Conservation (phyloP, 2,888 invertebrate genomes). For the Drosophila engyochracea region DNA sequence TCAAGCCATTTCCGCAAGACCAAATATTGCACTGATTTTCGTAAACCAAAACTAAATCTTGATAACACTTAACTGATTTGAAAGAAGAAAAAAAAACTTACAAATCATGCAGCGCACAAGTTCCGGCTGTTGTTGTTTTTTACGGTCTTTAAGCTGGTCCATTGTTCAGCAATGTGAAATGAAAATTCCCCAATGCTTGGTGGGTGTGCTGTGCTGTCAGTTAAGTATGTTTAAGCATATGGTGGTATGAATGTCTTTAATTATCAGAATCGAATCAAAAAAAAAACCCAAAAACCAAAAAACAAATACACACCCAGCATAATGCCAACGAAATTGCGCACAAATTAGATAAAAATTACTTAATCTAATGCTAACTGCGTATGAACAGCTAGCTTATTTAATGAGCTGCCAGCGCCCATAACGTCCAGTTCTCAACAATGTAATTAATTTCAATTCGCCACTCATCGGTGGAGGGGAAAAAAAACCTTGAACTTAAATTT, state of each 20-base stretch:
- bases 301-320: conserved; percentile 45
- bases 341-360: conserved; percentile 63
- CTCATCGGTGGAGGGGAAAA: conserved; percentile 33
- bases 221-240: conserved; percentile 33
- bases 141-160: conserved; percentile 50
- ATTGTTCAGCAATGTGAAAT: conserved; percentile 65
- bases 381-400: conserved; percentile 55
- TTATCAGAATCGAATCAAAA: conserved; percentile 54
- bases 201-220: conserved; percentile 62
- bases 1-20: conserved; percentile 64
- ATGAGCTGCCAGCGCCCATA: conserved; percentile 62
- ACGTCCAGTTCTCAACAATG: conserved; percentile 35
- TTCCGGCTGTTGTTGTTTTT: conserved; percentile 65
- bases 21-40: conserved; percentile 56
- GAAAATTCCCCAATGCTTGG: conserved; percentile 61
- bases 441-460: conserved; percentile 78
- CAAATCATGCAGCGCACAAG: conserved; percentile 72
- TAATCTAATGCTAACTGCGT: conserved; percentile 56
- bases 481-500: conserved; percentile 68
- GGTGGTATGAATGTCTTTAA: conserved; percentile 51
- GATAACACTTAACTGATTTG: conserved; percentile 37
- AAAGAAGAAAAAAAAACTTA: conserved; percentile 55
- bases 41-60: conserved; percentile 30
- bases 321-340: conserved; percentile 18
- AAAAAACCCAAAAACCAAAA: not conserved